Evolutionary conservation across 2,113 vertebrate species (phyloP).

Genomic region (Rattus norvegicus): GRCr8 NC_086037.1:31085001-31085500

Average conservation of each 20-base stretch:
- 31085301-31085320: background rate
- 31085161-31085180: background rate
- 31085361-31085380: background rate
- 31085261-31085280: background rate
- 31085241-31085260: background rate
- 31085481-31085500: background rate
- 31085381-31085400: background rate
- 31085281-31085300: background rate
- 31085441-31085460: background rate
- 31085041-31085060: background rate
- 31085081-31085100: accelerated
- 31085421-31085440: background rate
- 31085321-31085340: no score
- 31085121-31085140: background rate
- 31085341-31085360: background rate
- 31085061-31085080: background rate
- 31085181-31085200: background rate
- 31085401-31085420: background rate
- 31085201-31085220: background rate
- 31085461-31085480: background rate
- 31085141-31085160: accelerated
- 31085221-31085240: background rate
- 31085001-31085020: background rate
- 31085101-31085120: background rate
- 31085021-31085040: accelerated